Evolutionary conservation across 2,797 vertebrate genomes (phyloP).

Genomic region (Alauda arvensis): DNA sequence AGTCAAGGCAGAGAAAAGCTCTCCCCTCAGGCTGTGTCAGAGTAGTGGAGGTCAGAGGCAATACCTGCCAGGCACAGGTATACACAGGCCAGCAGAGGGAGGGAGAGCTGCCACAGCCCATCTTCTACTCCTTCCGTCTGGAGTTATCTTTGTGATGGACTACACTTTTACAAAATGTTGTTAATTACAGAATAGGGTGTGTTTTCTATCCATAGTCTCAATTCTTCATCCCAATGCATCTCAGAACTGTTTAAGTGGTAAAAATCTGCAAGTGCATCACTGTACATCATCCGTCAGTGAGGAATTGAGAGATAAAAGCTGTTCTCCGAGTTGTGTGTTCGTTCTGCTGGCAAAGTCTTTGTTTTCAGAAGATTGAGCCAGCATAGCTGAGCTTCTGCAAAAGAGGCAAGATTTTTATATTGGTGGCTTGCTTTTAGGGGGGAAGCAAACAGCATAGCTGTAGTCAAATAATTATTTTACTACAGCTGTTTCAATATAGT

Average conservation of each 20-base stretch:
- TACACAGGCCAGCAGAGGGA: background rate
- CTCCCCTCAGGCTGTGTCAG: background rate
- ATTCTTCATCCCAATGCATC: background rate
- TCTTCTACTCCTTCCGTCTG: background rate
- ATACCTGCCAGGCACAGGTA: background rate
- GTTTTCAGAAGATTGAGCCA: background rate
- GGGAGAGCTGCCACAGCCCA: background rate
- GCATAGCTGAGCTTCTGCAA: background rate
- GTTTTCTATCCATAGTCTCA: background rate
- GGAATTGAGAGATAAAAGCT: background rate
- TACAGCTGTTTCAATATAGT: slow-evolving; percentile 26
- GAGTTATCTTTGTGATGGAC: background rate
- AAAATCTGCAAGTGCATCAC: background rate
- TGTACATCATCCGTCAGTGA: background rate
- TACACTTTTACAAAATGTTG: background rate
- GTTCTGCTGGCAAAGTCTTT: background rate
- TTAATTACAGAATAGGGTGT: background rate
- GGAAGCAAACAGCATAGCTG: rapidly evolving
- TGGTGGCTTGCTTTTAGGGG: background rate
- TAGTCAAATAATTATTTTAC: slow-evolving; percentile 46
- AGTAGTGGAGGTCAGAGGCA: background rate
- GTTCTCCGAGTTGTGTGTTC: background rate
- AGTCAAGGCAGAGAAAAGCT: background rate
- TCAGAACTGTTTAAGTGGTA: background rate
- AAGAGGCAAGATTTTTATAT: slow-evolving; percentile 2